These are phyloP conservation scores for Megathymus violae DNA, from an alignment of 1,140 invertebrate species.

Conservation along the genomic window DNA sequence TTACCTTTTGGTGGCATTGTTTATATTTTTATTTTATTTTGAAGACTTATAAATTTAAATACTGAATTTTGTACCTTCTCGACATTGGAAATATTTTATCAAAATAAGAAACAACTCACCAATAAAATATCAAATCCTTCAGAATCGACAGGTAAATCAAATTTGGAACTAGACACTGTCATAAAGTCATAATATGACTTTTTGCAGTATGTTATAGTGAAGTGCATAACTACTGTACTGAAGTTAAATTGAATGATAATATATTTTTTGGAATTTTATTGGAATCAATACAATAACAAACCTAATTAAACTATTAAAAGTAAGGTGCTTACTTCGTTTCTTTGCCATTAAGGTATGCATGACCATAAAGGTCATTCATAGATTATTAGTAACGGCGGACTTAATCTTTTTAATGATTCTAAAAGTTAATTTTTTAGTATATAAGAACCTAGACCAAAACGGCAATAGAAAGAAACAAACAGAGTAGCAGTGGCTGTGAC, in stretches of 20 bases:
- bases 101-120: conserved; percentile 54
- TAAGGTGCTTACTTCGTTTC: too few species aligned
- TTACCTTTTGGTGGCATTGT: conserved; percentile 70
- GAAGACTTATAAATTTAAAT: conserved; percentile 51
- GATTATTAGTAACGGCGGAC: not conserved
- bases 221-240: too few species aligned
- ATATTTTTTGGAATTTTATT: too few species aligned
- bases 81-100: conserved; percentile 58
- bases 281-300: too few species aligned
- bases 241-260: too few species aligned
- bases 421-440: too few species aligned
- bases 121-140: conserved; percentile 36
- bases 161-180: too few species aligned
- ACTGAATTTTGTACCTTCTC: conserved; percentile 56
- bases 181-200: too few species aligned
- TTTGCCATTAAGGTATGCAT: conserved; percentile 1
- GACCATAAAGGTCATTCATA: not conserved
- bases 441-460: too few species aligned
- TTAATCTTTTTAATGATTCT: too few species aligned
- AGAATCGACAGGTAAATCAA: conserved; percentile 21
- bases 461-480: conserved; percentile 3
- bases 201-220: too few species aligned
- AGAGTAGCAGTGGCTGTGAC: conserved; percentile 62
- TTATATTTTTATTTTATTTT: conserved; percentile 35
- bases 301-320: too few species aligned